These are phyloP conservation scores for Suncus etruscus DNA, from an alignment of 2,113 vertebrate genomes.

Conservation along the genomic window DNA sequence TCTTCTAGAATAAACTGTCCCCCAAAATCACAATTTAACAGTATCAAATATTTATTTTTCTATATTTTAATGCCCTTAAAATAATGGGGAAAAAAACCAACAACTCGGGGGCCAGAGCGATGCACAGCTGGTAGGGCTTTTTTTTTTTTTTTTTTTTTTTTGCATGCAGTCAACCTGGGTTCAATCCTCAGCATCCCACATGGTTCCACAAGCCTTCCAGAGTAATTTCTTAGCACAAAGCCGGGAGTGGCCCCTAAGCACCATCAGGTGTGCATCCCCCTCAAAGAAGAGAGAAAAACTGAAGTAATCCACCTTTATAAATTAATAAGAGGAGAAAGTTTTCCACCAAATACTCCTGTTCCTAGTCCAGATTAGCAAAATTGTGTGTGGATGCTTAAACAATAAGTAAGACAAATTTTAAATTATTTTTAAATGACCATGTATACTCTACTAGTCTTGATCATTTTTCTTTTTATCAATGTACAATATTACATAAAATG, in stretches of 20 bases:
- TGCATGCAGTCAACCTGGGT: too few relatives aligned
- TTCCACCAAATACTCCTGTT: neutral
- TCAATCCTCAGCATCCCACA: too few relatives aligned
- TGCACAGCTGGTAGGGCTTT: too few relatives aligned
- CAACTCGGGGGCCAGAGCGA: too few relatives aligned
- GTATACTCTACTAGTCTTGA: neutral
- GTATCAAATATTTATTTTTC: neutral
- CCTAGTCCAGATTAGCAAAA: neutral
- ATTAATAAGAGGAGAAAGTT: neutral
- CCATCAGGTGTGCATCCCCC: too few relatives aligned
- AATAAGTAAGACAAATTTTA: neutral
- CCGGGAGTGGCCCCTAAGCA: too few relatives aligned
- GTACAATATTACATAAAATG: neutral
- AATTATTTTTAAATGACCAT: neutral
- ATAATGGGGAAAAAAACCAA: neutral
- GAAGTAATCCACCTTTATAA: neutral
- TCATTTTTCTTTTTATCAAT: conserved; percentile 31
- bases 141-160: too few relatives aligned
- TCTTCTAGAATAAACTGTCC: conserved; percentile 15
- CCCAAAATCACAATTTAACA: conserved; percentile 32
- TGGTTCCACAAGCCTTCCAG: too few relatives aligned
- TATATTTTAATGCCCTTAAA: conserved; percentile 24
- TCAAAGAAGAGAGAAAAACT: neutral
- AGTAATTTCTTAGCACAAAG: too few relatives aligned
- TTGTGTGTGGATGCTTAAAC: neutral